phyloP scores from a whole-genome alignment of 2,113 vertebrate species.

The Pygoscelis adeliae region DNA sequence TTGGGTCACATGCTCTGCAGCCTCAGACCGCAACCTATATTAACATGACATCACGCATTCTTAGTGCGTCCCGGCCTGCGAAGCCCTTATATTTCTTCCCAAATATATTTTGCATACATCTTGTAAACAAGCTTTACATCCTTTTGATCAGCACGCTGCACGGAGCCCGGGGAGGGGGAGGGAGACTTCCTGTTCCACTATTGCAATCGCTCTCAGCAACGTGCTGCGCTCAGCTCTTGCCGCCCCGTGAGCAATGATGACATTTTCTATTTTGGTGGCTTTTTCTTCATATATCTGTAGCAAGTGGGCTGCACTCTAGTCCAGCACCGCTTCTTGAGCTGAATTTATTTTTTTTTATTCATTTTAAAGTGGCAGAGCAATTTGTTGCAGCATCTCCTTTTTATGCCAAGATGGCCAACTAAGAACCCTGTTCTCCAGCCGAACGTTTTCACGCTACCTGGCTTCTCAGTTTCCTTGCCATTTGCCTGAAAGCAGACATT shows the following conservation, averaged over 20 bases:
- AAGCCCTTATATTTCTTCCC: neutral
- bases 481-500: neutral
- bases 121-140: conserved; percentile 50
- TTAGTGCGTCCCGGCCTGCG: neutral
- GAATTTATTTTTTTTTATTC: neutral
- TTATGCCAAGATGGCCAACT: neutral
- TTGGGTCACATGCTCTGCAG: neutral
- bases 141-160: conserved; percentile 10
- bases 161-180: conserved; percentile 26
- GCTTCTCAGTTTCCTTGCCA: neutral
- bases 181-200: conserved; percentile 46
- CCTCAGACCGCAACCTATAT: neutral
- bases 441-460: neutral
- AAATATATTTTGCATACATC: conserved; percentile 8
- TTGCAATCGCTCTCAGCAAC: neutral
- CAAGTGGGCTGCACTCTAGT: neutral
- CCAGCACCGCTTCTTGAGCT: neutral
- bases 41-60: neutral
- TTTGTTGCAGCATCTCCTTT: neutral
- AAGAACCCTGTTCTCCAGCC: neutral
- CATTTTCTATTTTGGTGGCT: conserved; percentile 41
- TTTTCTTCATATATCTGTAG: neutral
- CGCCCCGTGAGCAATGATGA: conserved; percentile 35
- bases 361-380: neutral
- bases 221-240: conserved; percentile 11